Evolutionary conservation across 2,797 vertebrate genomes (phyloP), one percentile per base, ranked within the genome.

Genomic region (Xenops minutus): DNA sequence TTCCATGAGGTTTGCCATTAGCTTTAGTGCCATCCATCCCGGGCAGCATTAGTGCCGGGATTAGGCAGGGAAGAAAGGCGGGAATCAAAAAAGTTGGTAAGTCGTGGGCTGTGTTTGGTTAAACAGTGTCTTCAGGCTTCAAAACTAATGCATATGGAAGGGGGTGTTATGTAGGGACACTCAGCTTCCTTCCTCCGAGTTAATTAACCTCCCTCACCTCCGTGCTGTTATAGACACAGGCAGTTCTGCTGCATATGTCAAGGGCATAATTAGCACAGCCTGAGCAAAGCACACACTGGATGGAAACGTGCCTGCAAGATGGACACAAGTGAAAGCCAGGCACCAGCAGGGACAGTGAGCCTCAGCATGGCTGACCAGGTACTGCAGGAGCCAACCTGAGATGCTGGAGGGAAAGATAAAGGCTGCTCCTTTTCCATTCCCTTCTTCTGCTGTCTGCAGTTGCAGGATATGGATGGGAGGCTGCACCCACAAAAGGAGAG

Each of bases 121-220:
- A 96, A 96, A 96, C 89, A 94, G 62, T 80, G 64, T 76, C 82
- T 91, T 87, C 94, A 89, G 86, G 85, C 95, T 96, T 92, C 88
- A 26, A 73, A 85, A 85, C 84, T 76, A 95, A 97, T 96, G 86
- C 77, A 87, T 91, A 90, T 61, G 91, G 95, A 97, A 97, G 95
- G 94, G 75, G 92, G 51, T 96, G 76, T 95, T 92, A 95, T 88
- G 77, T 76, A 90, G 95, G 93, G 96, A 90, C 86, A 96, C 55
- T 43, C 94, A 86, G 96, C 94, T 97, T 95, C 93, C 94, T 92
- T 96, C 88, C 97, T 97, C 94, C 3, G 43, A 97, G 95, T 97
- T 98, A 97, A 98, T 98, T 98, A 98, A 98, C 97, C 98, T 98
- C 95, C 78, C 73, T 97, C 95, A 97, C 96, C 95, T 89, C 93